Conservation (phyloP, 1,140 invertebrate genomes). For the Andrena cerasifolii region DNA sequence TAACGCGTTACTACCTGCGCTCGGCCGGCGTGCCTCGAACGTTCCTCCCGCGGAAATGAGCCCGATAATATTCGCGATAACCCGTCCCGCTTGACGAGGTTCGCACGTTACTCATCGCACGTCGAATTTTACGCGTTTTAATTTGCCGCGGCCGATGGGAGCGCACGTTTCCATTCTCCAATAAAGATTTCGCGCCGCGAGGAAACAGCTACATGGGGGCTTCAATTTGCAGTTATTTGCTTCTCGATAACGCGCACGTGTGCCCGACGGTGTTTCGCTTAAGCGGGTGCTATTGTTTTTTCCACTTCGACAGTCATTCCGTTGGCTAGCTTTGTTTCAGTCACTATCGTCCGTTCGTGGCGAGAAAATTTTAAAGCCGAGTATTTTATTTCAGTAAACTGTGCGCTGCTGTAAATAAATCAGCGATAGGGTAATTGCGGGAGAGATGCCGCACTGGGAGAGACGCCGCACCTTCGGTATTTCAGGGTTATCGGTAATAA, state of each 20-base stretch:
- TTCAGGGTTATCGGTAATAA: too few relatives aligned
- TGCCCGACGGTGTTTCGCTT: too few relatives aligned
- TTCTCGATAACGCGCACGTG: not conserved
- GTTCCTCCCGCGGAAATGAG: slow-evolving; percentile 53
- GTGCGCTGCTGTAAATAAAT: too few relatives aligned
- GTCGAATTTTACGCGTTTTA: slow-evolving; percentile 32
- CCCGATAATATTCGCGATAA: slow-evolving; percentile 54
- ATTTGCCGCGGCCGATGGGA: slow-evolving; percentile 16
- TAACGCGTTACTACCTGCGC: slow-evolving; percentile 35
- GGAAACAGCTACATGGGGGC: not conserved
- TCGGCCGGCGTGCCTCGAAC: slow-evolving; percentile 20
- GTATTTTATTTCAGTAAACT: too few relatives aligned
- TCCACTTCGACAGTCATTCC: too few relatives aligned
- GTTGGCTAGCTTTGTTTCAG: too few relatives aligned
- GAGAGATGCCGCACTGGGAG: too few relatives aligned
- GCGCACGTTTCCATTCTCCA: not conserved
- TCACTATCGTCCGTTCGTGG: too few relatives aligned
- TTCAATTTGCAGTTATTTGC: not conserved
- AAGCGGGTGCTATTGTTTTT: too few relatives aligned
- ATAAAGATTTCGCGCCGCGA: not conserved
- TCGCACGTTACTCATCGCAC: not conserved
- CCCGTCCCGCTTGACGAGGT: slow-evolving; percentile 15
- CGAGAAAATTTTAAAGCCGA: too few relatives aligned
- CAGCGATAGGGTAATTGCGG: too few relatives aligned
- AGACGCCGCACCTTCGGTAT: too few relatives aligned